Evolutionary conservation across 2,797 vertebrate genomes (phyloP), one percentile per base, ranked within the genome.

Genomic region (Acanthornis magna): DNA sequence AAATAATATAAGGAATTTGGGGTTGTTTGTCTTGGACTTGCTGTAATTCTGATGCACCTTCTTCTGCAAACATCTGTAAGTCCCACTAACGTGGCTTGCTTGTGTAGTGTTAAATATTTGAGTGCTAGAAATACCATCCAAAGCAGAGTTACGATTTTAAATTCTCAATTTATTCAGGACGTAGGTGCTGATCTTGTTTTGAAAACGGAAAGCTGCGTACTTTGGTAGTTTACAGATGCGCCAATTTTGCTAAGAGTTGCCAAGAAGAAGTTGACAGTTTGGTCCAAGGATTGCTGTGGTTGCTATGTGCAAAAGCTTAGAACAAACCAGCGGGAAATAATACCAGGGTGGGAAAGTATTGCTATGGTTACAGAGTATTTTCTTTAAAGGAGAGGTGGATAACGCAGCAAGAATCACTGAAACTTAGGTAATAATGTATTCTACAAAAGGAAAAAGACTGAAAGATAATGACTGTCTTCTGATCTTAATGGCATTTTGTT

Each of bases 241-340:
- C 94, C 96, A 47, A 22, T 96, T 95, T 83, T 82, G 34, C 73
- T 55, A 65, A 77, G 43, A 91, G 76, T 84, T 96, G 86, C 90
- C 85, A 96, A 94, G 91, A 94, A 91, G 84, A 87, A 92, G 66
- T 32, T 91, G 95, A 92, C 34, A 80, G 72, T 96, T 93, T 94
- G 86, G 86, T 88, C 84, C 81, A 91, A 82, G 88, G 51, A 85
- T 88, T 92, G 90, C 58, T 97, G 84, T 93, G 82, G 94, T 97
- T 97, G 96, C 93, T 97, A 93, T 85, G 92, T 95, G 77, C 80
- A 93, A 92, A 96, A 96, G 89, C 80, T 93, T 86, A 75, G 96
- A 97, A 97, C 91, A 96, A 97, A 75, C 73, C 87, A 98, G 91
- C 3, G 22, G 94, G 96, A 97, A 97, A 96, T 97, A 95, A 97